phyloP scores from a whole-genome alignment of 2,888 invertebrate species.

The Anorthoa munda region DNA sequence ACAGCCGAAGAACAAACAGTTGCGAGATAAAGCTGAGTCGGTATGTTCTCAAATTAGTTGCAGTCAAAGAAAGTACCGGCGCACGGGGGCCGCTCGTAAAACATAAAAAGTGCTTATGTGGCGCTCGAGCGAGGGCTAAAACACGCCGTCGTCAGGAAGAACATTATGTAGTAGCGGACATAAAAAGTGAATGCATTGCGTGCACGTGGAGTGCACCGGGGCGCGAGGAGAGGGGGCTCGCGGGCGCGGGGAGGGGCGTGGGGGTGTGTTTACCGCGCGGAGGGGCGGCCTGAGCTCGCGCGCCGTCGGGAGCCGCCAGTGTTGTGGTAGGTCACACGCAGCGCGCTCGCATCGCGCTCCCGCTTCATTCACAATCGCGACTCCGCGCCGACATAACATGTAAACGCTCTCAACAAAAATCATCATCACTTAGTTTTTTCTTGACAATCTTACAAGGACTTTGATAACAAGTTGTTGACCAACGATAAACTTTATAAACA shows the following conservation, averaged over 20 bases:
- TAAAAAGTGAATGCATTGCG: conserved; percentile 90
- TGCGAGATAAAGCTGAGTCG: conserved; percentile 64
- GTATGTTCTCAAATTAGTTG: conserved; percentile 82
- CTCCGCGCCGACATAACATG: conserved; percentile 84
- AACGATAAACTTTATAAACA: conserved; percentile 69
- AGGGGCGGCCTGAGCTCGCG: conserved; percentile 82
- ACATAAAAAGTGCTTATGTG: conserved; percentile 90
- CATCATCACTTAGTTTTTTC: conserved; percentile 59
- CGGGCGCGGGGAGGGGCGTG: conserved; percentile 79
- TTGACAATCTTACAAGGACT: conserved; percentile 52
- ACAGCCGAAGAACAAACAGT: conserved; percentile 62
- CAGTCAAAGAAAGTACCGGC: conserved; percentile 82
- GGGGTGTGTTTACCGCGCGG: conserved; percentile 88
- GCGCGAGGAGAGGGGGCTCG: conserved; percentile 64
- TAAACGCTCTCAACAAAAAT: conserved; percentile 65
- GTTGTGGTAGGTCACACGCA: conserved; percentile 92
- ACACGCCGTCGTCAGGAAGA: conserved; percentile 86
- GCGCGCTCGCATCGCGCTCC: conserved; percentile 81
- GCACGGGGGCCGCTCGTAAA: conserved; percentile 85
- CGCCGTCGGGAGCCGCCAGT: conserved; percentile 84
- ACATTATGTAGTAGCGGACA: conserved; percentile 89
- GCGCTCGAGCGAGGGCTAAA: conserved; percentile 86
- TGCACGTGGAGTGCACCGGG: conserved; percentile 88
- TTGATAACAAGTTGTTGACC: conserved; percentile 56
- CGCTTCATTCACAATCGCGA: conserved; percentile 82